These are phyloP conservation scores for Noctua pronuba DNA, from an alignment of 2,888 invertebrate genomes.

Conservation along the genomic window DNA sequence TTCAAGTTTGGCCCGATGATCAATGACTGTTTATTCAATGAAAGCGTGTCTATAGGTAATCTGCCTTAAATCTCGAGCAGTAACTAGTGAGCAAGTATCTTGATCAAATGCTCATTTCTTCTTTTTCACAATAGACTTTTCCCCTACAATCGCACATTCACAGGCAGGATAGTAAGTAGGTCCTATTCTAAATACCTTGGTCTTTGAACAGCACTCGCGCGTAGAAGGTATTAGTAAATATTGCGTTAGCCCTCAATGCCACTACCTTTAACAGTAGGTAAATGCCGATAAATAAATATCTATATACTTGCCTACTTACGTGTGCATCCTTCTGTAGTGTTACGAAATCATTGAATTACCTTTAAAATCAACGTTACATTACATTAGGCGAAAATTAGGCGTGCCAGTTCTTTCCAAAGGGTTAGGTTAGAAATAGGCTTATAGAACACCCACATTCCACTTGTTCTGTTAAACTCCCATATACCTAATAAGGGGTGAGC, in stretches of 20 bases:
- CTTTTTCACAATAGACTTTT: background rate
- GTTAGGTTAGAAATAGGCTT: background rate
- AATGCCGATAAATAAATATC: slow-evolving; percentile 14
- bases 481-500: background rate
- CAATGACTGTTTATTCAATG: too few species aligned
- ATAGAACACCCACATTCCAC: background rate
- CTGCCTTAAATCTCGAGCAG: background rate
- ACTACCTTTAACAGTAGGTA: slow-evolving; percentile 20
- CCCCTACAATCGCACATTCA: background rate
- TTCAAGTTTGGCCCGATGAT: background rate
- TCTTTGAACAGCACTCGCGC: slow-evolving; percentile 9
- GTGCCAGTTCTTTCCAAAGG: too few species aligned
- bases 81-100: too few species aligned
- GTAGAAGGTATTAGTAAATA: slow-evolving; percentile 30
- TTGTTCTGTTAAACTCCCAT: background rate
- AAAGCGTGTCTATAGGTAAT: background rate
- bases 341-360: slow-evolving; percentile 11
- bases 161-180: background rate
- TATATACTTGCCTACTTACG: slow-evolving; percentile 3
- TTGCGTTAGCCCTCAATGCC: slow-evolving; percentile 49
- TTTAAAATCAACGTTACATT: background rate
- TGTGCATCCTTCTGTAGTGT: slow-evolving; percentile 30
- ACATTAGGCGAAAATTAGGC: background rate
- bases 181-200: background rate
- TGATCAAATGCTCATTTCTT: background rate